Evolutionary conservation across 2,888 invertebrate species (phyloP), one percentile per base, ranked within the genome.

Genomic region (Blomia tropicalis): DNA sequence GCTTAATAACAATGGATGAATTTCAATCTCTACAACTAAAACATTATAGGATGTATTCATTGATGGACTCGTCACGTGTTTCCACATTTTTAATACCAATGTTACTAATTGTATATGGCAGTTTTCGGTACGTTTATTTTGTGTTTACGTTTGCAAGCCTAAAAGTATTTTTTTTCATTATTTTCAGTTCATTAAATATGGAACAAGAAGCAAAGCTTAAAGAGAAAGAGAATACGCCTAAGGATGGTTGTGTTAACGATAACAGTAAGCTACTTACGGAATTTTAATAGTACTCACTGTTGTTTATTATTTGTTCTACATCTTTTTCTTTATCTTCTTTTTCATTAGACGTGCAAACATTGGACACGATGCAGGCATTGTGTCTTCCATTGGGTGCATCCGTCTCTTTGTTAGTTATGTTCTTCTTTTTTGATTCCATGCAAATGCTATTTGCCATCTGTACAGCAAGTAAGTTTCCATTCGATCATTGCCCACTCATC

Each of bases 341-440:
- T 54, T 44, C n/a, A 7, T 17, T 71, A 77, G 78, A 83, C 75
- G 85, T 93, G 67, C 92, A 93, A 75, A 93, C 93, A 0, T 77
- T 95, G 73, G 92, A 93, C 77, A 90, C 91, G 64, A 87, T 93
- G 84, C 95, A 95, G 76, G 95, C 93, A 70, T 80, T 95, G 71
- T 92, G 93, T 78, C 81, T 95, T 74, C 95, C 95, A 64, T 79
- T 91, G 67, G 92, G 92, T 71, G 93, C 95, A 70, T 93, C 93
- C 67, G 84, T 92, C 70, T 93, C 93, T 66, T 80, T 95, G 67
- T 83, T 95, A 66, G 83, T 95, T 71, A 95, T 95, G 93, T 95
- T 95, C 77, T 92, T 95, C 80, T 95, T 93, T 78, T 95, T 95
- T 73, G 95, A 95, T 77, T 93, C 93, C 63, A 91, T 95, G 86